Evolutionary conservation across 2,113 vertebrate genomes (phyloP), one percentile per base, ranked within the genome.

Genomic region (Sander vitreus): DNA sequence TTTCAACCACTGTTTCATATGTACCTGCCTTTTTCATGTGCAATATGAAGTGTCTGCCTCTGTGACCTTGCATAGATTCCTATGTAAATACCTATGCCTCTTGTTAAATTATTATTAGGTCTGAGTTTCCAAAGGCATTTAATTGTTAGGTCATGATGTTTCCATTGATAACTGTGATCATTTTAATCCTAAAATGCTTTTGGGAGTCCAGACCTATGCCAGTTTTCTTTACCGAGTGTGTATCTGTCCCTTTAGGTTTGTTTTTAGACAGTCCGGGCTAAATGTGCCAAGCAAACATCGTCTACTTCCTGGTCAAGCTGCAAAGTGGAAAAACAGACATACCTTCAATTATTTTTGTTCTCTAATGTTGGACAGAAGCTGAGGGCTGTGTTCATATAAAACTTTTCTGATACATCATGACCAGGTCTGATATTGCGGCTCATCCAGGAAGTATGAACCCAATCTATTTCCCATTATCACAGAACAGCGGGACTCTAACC

Each of bases 21-120:
- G 43, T 87, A 90, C 89, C 78, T 91, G 88, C 89, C 90, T 93
- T 94, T 88, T 88, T 83, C 81, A 85, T 86, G 93, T 93, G 90
- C 87, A 93, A 92, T 94, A 93, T 88, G 69, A 93, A 86, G 70
- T 86, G 88, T 92, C 86, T 92, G 91, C 86, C 82, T 91, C 85
- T 89, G 76, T 92, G 80, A 89, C 51, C 70, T n/a, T 88, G 89
- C 88, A 89, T 79, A 90, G 83, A 91, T 55, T 74, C 75, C 80
- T 86, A 84, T 90, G 90, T 93, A 91, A 91, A 93, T 92, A 91
- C 78, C 73, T 84, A 86, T 76, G 83, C 86, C 91, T 91, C 85
- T 83, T 89, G 79, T 91, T 92, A 89, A 91, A 85, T 92, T 88
- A 88, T 89, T 90, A 75, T 75, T 81, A 84, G 65, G 73, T 86